Evolutionary conservation across 2,888 invertebrate genomes (phyloP).

Genomic region (Ceriagrion tenellum): DNA sequence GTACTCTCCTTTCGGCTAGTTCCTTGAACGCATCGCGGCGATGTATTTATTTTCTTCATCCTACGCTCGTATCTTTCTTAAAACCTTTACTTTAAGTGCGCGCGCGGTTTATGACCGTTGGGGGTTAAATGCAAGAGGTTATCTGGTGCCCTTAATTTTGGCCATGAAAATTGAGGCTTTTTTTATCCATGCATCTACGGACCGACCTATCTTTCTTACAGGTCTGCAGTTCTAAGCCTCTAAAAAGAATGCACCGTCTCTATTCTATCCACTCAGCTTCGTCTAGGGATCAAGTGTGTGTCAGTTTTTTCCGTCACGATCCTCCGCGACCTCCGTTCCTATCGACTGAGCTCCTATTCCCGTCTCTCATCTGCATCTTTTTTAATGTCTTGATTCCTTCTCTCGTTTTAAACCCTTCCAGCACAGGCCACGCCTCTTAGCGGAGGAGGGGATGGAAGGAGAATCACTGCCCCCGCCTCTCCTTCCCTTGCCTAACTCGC

Average conservation of each 20-base stretch:
- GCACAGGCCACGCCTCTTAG: background rate
- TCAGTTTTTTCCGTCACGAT: background rate
- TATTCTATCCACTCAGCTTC: background rate
- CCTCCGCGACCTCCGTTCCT: background rate
- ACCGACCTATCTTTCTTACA: background rate
- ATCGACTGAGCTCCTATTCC: background rate
- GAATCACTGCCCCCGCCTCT: background rate
- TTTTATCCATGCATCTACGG: background rate
- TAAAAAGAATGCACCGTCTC: background rate
- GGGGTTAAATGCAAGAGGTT: background rate
- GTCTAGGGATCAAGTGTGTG: background rate
- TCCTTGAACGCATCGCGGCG: background rate
- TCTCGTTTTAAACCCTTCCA: background rate
- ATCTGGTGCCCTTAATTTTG: background rate
- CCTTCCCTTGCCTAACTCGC: background rate
- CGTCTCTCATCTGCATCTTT: slow-evolving; percentile 38
- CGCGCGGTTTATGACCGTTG: background rate
- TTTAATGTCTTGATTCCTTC: slow-evolving; percentile 34
- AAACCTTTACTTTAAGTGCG: background rate
- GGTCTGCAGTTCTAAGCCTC: background rate
- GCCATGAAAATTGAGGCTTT: slow-evolving; percentile 15
- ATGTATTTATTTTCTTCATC: background rate
- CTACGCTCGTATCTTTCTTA: background rate
- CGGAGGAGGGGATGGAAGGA: background rate
- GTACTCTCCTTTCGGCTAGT: background rate